Evolutionary conservation across 1,140 invertebrate genomes (phyloP), one percentile per base, ranked within the genome.

Genomic region (Stenopsyche tienmushanensis): DNA sequence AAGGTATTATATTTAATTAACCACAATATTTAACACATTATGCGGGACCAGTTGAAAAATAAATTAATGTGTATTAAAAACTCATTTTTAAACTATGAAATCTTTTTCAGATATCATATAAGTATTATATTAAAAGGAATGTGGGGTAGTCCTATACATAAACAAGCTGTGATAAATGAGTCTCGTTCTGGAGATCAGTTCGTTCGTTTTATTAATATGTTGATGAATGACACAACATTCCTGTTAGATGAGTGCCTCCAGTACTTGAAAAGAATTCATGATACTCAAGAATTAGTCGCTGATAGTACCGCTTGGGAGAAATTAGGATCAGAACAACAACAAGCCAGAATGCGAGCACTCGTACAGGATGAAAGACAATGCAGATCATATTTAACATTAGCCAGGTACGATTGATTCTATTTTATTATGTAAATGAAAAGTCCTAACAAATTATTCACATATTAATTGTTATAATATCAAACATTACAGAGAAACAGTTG

Each of bases 141-240:
- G 86, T 91, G 89, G 90, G 87, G 90, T 23, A 86, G 87, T 67
- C 83, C 82, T 13, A 81, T 84, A 52, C 83, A 84, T 69, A 81
- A 81, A 73, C 79, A 87, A 72, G 86, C 90, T 1, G 86, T 93
- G n/a, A 84, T 93, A 39, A 88, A 89, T 70, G 91, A 93, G 75
- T 92, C 90, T 20, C 86, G 87, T 69, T 89, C 87, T 55, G 92
- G 92, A 8, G 93, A 93, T 69, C 92, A 98, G 76, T 99, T 99
- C 80, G 93, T 98, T 2, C 94, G 96, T 71, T 99, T 99, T 76
- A 89, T 98, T 24, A 99, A 99, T 77, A 98, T 99, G 95, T 79
- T 99, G 45, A 99, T 99, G 93, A 99, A 99, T 75, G 97, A 99
- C 75, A 98, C 96, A 7, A 99, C 96, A 26, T 99, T 97, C 78